Conservation (phyloP, 2,888 invertebrate species). For the Luperina testacea region DNA sequence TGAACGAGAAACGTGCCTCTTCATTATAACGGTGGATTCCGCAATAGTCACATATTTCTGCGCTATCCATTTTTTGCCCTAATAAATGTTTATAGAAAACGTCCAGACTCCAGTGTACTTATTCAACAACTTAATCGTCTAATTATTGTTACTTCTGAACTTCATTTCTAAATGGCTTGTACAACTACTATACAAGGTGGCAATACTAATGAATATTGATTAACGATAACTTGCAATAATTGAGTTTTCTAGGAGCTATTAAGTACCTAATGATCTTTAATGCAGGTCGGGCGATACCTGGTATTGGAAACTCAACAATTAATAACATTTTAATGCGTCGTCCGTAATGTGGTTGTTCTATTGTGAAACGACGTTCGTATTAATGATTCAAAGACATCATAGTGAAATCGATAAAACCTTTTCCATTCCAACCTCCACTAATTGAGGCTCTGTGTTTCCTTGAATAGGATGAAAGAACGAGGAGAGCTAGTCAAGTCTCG, state of each 20-base stretch:
- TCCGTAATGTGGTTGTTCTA: conserved; percentile 19
- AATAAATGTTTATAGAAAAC: background rate
- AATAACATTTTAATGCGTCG: conserved; percentile 37
- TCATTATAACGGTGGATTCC: conserved; percentile 9
- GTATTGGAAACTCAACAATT: conserved; percentile 46
- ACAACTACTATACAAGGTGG: background rate
- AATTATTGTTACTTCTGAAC: background rate
- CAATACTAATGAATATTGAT: conserved; percentile 23
- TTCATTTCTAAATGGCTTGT: conserved; percentile 8
- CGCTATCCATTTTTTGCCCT: conserved; percentile 6
- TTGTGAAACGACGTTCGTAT: conserved; percentile 34
- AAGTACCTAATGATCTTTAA: conserved; percentile 32
- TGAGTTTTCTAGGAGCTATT: conserved; percentile 29
- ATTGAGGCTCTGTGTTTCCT: background rate
- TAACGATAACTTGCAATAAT: conserved; percentile 21
- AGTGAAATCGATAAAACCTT: conserved; percentile 52
- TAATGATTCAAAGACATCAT: conserved; percentile 46
- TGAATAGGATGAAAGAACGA: conserved; percentile 18
- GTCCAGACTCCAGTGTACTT: no score
- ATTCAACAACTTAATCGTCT: background rate
- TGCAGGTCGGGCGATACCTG: conserved; percentile 24
- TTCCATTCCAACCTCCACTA: background rate
- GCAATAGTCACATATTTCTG: conserved; percentile 17
- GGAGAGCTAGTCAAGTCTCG: conserved; percentile 62
- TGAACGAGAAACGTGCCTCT: conserved; percentile 20